Percentiles rank a stretch among this genome's conserved stretches.
Evolutionary conservation across 2,797 vertebrate genomes (phyloP).

Genomic region (Karalla daura): DNA sequence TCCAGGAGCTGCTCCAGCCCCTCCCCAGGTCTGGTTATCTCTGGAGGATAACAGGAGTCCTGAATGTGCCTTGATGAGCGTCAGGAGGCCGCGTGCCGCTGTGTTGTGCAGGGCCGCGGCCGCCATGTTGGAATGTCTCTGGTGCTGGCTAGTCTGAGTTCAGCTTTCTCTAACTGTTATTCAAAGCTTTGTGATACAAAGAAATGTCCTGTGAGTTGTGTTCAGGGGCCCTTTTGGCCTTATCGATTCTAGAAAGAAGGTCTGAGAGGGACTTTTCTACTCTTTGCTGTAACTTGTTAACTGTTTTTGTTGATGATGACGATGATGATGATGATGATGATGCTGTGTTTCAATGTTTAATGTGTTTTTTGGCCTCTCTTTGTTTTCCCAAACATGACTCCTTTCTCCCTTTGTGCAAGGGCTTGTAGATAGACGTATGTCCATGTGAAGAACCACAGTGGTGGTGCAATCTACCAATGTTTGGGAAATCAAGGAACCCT

Average conservation of each 20-base stretch:
- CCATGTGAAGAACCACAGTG: slow-evolving; percentile 55
- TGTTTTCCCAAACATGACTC: slow-evolving; percentile 75
- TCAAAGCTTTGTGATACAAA: slow-evolving; percentile 65
- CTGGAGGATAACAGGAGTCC: slow-evolving; percentile 48
- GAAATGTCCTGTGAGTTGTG: slow-evolving; percentile 46
- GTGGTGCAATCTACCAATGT: slow-evolving; percentile 68
- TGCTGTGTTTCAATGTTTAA: slow-evolving; percentile 58
- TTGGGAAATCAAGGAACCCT: slow-evolving; percentile 78
- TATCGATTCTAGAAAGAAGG: slow-evolving; percentile 46
- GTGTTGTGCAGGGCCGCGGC: slow-evolving; percentile 56
- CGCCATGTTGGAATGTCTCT: slow-evolving; percentile 76
- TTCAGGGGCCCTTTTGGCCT: slow-evolving; percentile 55
- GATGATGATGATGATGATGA: slow-evolving; percentile 24
- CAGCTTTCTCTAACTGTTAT: slow-evolving; percentile 67
- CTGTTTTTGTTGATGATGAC: slow-evolving; percentile 51
- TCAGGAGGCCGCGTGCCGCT: slow-evolving; percentile 45
- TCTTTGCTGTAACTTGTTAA: slow-evolving; percentile 65
- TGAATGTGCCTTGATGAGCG: slow-evolving; percentile 85
- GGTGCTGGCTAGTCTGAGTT: slow-evolving; percentile 78
- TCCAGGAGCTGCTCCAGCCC: slow-evolving; percentile 25
- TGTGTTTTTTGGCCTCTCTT: slow-evolving; percentile 41
- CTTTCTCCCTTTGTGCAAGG: slow-evolving; percentile 64
- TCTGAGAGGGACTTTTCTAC: slow-evolving; percentile 67
- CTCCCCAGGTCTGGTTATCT: background rate
- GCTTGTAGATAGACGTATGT: slow-evolving; percentile 68